Evolutionary conservation across 1,140 invertebrate genomes (phyloP).

Genomic region (Littorina saxatilis): DNA sequence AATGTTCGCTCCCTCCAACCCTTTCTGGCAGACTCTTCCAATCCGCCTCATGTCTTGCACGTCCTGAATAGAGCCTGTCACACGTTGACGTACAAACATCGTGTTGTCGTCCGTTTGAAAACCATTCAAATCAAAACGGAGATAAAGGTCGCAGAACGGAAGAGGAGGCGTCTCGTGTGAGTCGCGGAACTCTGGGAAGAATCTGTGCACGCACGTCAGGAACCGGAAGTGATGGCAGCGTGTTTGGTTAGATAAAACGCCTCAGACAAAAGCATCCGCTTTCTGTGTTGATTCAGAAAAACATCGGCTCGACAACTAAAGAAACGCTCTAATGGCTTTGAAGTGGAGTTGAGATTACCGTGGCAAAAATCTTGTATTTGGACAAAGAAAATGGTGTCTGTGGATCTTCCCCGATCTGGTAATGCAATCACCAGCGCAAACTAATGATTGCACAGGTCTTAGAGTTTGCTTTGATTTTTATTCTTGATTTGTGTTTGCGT

Average conservation of each 20-base stretch:
- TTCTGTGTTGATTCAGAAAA: not conserved
- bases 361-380: not conserved
- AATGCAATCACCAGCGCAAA: not conserved
- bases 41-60: no score
- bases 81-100: no score
- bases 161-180: not conserved
- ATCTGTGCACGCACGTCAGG: conserved; percentile 6
- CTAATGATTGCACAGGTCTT: no score
- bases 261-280: conserved; percentile 22
- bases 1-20: not conserved
- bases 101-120: no score
- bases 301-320: not conserved
- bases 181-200: not conserved
- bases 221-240: not conserved
- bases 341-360: not conserved
- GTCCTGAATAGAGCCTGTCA: no score
- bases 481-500: no score
- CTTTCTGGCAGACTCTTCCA: not conserved
- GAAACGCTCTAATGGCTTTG: conserved; percentile 5
- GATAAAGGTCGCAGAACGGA: conserved; percentile 8
- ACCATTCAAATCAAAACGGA: no score
- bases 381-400: not conserved
- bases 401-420: not conserved
- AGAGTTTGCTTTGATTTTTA: no score
- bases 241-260: conserved; percentile 26